Base-by-base conservation (phyloP, 2,797 vertebrate species). In the Pogoniulus pusillus region DNA sequence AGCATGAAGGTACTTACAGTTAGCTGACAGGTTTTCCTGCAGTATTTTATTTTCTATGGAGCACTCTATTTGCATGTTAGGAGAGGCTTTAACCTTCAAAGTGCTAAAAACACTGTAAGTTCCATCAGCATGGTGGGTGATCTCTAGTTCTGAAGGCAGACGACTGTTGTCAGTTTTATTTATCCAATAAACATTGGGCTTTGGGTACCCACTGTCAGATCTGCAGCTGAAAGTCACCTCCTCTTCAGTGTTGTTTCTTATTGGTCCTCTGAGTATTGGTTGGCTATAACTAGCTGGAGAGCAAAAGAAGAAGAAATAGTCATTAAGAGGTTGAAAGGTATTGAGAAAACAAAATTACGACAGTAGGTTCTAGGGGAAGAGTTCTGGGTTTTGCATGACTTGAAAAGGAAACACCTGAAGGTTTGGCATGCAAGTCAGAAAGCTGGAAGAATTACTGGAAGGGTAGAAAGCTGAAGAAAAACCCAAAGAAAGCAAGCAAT, bases 31-130 rank as follows among this genome's bases (percentile, higher is more conserved):
- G 55, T 96, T 98, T 89, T 97, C 96, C 69, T n/a, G 85, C 41
- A 98, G 94, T 16, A 92, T 76, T 82, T 85, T 83, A 3, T 98
- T 98, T 93, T 98, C 97, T 60, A 98, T 70, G 74, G 87, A 97
- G 92, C 97, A 98, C 49, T 92, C 93, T 26, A 98, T 93, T 7
- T 95, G 89, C 88, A 94, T 53, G 27, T 57, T 27, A 17, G 94
- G 53, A 19, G 73, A n/a, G 54, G 78, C 29, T 26, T 78, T 53
- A 45, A 98, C 45, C 11, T 35, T 94, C 68, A 98, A 80, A 0
- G 89, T 85, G 43, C 97, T 98, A 47, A 93, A 63, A 85, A 97
- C 88, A 0, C 91, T 89, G 22, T 96, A 97, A 43, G 97, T 78
- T 72, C 97, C 97, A 4, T 93, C n/a, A 0, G 45, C 0, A 0